Evolutionary conservation across 1,140 invertebrate genomes (phyloP), one percentile per base, ranked within the genome.

Genomic region (Apis mellifera): DNA sequence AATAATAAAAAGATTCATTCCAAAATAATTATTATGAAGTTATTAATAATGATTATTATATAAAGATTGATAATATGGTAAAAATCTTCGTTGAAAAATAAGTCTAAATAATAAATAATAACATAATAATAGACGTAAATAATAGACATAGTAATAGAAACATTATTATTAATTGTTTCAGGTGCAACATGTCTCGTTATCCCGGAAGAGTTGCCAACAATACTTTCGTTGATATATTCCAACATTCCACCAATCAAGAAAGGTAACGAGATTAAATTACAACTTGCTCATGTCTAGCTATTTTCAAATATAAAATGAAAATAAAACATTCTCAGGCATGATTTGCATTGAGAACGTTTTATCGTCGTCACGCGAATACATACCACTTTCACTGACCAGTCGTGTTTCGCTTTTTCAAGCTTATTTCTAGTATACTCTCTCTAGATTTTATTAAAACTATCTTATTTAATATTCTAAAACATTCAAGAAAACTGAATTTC

Each of bases 221-320:
- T 97, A 32, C 92, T 97, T 5, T 97, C 96, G 1, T 93, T 97
- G 7, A 95, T 97, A 1, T 97, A 97, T 90, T 96, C 96, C 0
- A 97, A 97, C 87, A 97, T 97, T 77, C 97, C 97, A n/a, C 96
- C 96, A 8, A 96, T 97, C 15, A 97, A 96, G 87, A 97, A 97
- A 96, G 97, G 97, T 97, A 95, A 17, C 2, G n/a, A 1, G 1
- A 52, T 64, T 64, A 19, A 48, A 17, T 64, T 21, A 23, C 19
- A 8, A 2, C 11, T 48, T 4, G 26, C 19, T 9, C 2, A 23
- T 57, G 23, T 32, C 69, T 50, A 11, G 42, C 26, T 64, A 74
- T 26, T 9, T 9, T 9, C 2, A 62, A 62, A 17, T 50, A 74
- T 0, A 23, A n/a, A n/a, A 19, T 11, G 0, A 17, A 54, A 71